Evolutionary conservation across 2,888 invertebrate species (phyloP).

Genomic region (Cosmorhoe ocellata): DNA sequence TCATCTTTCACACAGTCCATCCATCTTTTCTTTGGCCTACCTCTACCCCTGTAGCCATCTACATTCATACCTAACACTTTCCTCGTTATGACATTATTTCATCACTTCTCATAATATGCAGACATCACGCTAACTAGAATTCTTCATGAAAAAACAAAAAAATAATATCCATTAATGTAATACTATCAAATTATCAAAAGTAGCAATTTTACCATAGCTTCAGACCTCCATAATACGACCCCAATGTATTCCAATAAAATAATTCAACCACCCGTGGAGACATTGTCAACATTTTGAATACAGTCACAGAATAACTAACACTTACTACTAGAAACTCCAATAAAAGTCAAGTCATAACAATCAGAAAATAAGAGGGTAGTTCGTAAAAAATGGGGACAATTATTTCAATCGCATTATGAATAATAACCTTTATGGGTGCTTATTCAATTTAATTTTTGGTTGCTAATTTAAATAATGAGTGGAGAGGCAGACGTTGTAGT

Average conservation of each 20-base stretch:
- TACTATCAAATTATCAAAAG: constrained; percentile 8
- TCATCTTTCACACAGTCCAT: too few relatives aligned
- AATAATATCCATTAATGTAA: too few relatives aligned
- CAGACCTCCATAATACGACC: constrained; percentile 26
- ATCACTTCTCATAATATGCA: too few relatives aligned
- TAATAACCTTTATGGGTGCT: constrained; percentile 7
- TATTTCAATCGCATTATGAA: constrained; percentile 32
- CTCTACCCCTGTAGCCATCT: too few relatives aligned
- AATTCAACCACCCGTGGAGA: constrained; percentile 36
- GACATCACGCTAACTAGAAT: too few relatives aligned
- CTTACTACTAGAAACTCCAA: constrained; percentile 14
- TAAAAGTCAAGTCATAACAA: constrained; percentile 41
- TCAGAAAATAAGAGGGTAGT: constrained; percentile 37
- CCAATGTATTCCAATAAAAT: constrained; percentile 34
- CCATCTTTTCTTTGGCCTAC: too few relatives aligned
- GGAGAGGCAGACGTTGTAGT: constrained; percentile 8
- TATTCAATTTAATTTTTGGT: constrained; percentile 12
- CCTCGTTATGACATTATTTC: too few relatives aligned
- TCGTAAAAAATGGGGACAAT: constrained; percentile 28
- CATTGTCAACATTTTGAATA: constrained; percentile 36
- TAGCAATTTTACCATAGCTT: constrained; percentile 8
- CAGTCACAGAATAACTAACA: constrained; percentile 7
- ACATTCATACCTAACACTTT: too few relatives aligned
- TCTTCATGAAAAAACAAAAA: too few relatives aligned
- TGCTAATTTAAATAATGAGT: constrained; percentile 14